Evolutionary conservation across 2,113 vertebrate species (phyloP).

Genomic region (Alligator sinensis): DNA sequence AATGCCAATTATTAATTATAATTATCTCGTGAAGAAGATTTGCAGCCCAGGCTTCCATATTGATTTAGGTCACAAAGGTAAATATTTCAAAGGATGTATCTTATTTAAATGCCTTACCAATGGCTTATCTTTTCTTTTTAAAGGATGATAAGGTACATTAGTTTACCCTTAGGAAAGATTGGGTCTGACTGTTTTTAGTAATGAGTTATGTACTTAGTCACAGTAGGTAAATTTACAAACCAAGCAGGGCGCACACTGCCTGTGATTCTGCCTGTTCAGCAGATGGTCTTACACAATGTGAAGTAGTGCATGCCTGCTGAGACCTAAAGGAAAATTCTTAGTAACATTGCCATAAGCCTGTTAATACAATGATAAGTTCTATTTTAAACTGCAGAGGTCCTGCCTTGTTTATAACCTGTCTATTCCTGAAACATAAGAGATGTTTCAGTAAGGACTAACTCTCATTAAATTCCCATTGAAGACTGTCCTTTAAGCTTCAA

Average conservation of each 20-base stretch:
- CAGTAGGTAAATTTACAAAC: conserved; percentile 66
- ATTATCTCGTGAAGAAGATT: conserved; percentile 46
- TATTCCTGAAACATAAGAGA: conserved; percentile 41
- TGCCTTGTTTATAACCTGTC: conserved; percentile 49
- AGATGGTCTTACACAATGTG: conserved; percentile 59
- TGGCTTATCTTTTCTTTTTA: conserved; percentile 33
- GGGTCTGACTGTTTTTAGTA: conserved; percentile 71
- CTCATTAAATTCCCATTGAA: background rate
- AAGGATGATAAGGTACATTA: conserved; percentile 46
- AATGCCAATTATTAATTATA: conserved; percentile 60
- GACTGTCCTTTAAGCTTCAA: background rate
- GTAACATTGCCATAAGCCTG: conserved; percentile 53
- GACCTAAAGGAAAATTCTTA: conserved; percentile 63
- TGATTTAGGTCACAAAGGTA: conserved; percentile 30
- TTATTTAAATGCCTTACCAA: conserved; percentile 30
- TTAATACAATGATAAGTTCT: conserved; percentile 52
- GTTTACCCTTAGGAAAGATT: conserved; percentile 56
- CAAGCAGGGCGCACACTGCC: conserved; percentile 53
- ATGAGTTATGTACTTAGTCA: conserved; percentile 61
- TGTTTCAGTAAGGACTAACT: conserved; percentile 14
- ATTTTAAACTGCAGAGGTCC: conserved; percentile 37
- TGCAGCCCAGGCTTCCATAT: conserved; percentile 21
- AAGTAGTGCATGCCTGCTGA: conserved; percentile 44
- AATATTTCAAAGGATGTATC: conserved; percentile 27
- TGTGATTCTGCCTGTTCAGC: conserved; percentile 54